A percentile compares a stretch with the other conserved stretches of the same genome.
These are phyloP conservation scores for Limosa lapponica DNA, from an alignment of 2,797 vertebrate genomes.

Conservation along the genomic window DNA sequence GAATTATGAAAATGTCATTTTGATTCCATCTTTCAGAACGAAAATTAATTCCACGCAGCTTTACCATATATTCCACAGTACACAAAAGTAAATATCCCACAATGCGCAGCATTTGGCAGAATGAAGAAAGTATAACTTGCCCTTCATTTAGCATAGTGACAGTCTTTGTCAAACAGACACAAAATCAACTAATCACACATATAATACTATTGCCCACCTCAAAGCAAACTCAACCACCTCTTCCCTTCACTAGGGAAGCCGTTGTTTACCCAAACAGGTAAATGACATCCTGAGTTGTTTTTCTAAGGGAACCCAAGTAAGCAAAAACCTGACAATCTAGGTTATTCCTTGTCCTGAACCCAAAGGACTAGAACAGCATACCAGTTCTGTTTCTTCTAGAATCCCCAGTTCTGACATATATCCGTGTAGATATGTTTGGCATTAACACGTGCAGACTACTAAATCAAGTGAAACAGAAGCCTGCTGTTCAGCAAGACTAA, in stretches of 20 bases:
- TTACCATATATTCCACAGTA: not conserved
- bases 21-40: not conserved
- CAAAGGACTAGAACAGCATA: not conserved
- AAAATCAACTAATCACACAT: not conserved
- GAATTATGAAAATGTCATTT: not conserved
- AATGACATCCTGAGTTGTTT: not conserved
- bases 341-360: not conserved
- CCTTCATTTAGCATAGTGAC: not conserved
- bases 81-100: not conserved
- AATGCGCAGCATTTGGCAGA: not conserved
- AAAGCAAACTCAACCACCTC: not conserved
- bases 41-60: not conserved
- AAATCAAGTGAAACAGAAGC: not conserved
- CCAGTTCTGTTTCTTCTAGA: not conserved
- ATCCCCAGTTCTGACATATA: not conserved
- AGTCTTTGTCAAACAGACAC: not conserved
- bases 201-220: not conserved
- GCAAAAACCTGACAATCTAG: not conserved
- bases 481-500: fast-evolving
- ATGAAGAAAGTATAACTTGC: not conserved
- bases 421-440: fast-evolving
- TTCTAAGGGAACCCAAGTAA: not conserved
- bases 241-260: not conserved
- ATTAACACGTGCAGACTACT: not conserved
- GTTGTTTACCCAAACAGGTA: not conserved